Conservation (phyloP, 2,113 vertebrate species). For the Gulo gulo region DNA sequence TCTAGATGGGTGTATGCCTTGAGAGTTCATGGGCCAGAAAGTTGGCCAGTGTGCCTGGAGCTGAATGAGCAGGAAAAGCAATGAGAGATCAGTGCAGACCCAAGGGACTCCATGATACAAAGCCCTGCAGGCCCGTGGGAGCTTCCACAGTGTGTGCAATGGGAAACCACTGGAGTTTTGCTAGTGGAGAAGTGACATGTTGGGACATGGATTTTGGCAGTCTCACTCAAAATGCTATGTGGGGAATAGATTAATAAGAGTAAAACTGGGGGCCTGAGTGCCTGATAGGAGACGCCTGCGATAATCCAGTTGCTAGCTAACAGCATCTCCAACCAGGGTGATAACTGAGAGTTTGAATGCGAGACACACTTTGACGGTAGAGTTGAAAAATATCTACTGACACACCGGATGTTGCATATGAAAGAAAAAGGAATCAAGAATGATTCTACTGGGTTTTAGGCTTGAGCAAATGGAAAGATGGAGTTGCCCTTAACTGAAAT, state of each 20-base stretch:
- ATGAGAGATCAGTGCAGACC: background rate
- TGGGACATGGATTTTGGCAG: background rate
- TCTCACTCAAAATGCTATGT: background rate
- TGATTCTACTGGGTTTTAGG: background rate
- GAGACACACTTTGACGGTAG: background rate
- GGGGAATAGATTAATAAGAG: background rate
- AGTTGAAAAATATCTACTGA: background rate
- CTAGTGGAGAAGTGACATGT: too few relatives aligned
- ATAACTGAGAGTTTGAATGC: background rate
- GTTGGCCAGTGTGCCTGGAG: background rate
- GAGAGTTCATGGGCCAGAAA: background rate
- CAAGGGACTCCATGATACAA: rapidly evolving
- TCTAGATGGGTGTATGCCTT: rapidly evolving
- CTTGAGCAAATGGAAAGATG: background rate
- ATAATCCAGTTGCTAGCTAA: too few relatives aligned
- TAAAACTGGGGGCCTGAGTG: background rate
- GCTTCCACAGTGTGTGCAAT: rapidly evolving
- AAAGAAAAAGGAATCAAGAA: background rate
- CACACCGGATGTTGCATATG: background rate
- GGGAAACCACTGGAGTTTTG: background rate
- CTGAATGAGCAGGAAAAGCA: background rate
- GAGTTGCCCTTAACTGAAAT: background rate
- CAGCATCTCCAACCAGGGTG: background rate
- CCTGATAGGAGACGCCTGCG: background rate
- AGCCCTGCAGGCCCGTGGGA: too few relatives aligned